phyloP scores from a whole-genome alignment of 2,888 invertebrate genomes.

The Drosophila siamana region DNA sequence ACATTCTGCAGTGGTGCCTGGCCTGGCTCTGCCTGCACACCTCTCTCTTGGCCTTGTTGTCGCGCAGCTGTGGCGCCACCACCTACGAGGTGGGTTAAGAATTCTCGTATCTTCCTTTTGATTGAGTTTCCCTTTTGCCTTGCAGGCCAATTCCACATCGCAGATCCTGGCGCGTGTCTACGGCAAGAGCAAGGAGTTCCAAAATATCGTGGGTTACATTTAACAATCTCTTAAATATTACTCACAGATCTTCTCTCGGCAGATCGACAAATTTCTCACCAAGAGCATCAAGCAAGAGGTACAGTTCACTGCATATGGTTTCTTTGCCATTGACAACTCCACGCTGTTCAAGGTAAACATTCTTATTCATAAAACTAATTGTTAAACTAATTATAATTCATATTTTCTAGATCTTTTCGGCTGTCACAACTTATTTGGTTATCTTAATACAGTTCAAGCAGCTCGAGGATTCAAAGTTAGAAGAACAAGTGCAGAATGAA shows the following conservation, averaged over 20 bases:
- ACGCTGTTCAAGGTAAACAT: conserved; percentile 83
- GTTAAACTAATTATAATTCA: not conserved
- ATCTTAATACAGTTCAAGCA: conserved; percentile 85
- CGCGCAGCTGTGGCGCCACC: conserved; percentile 77
- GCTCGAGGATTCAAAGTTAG: conserved; percentile 82
- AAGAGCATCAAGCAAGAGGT: conserved; percentile 84
- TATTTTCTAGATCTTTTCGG: conserved; percentile 82
- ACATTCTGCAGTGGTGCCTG: conserved; percentile 76
- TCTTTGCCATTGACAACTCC: conserved; percentile 84
- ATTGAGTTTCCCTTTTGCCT: conserved; percentile 11
- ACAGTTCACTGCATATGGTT: conserved; percentile 84
- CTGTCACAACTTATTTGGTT: conserved; percentile 84
- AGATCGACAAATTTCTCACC: conserved; percentile 85
- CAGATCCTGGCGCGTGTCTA: conserved; percentile 83
- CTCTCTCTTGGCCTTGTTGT: conserved; percentile 73
- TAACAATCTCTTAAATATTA: not conserved
- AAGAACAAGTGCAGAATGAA: conserved; percentile 52
- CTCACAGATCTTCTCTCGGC: not conserved
- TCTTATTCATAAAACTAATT: not conserved
- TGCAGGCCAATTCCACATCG: conserved; percentile 83
- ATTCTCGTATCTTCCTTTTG: not conserved
- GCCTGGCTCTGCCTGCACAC: conserved; percentile 74
- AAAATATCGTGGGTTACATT: conserved; percentile 80
- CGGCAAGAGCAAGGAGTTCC: conserved; percentile 81
- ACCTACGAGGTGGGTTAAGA: conserved; percentile 72